Evolutionary conservation across 2,888 invertebrate genomes (phyloP), one percentile per base, ranked within the genome.

Genomic region (Heliconius charithonia): DNA sequence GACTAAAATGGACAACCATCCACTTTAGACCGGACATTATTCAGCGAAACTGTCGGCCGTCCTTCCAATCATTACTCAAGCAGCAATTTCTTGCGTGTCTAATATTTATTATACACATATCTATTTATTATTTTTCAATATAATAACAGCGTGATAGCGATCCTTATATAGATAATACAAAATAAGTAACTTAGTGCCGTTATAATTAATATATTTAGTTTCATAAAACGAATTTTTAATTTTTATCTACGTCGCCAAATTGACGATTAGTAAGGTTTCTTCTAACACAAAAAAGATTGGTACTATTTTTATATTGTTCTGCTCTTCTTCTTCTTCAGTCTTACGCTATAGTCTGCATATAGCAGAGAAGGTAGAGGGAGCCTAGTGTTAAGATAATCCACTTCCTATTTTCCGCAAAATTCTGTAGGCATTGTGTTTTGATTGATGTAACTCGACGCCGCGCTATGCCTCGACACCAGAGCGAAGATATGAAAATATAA

Each of bases 1-100:
- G 73, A 77, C 80, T 85, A 85, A 86, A 86, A 84, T 79, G 83
- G 84, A 84, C 87, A 82, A 85, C 90, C 89, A 91, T 91, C 93
- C 92, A 93, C 93, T 94, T 93, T 90, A 83, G 83, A 82, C 86
- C 93, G 94, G 94, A 94, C 85, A 85, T 94, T 92, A 93, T 85
- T 87, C 89, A 89, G 92, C 94, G 79, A 88, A 89, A 82, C 80
- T 80, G 65, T 71, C 78, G 75, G 81, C 83, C 83, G 80, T 81
- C 77, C 81, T 81, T 67, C 79, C 84, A 77, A 83, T 87, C 90
- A 90, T 89, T 89, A 89, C 84, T 88, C 86, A 87, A 87, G 82
- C 85, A 81, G 82, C 84, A 82, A 83, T 85, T 84, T 83, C 71
- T 29, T 66, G 19, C 29, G 70, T 66, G 59, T 71, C 70, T 67